These are phyloP conservation scores for Sclerurus mexicanus DNA, from an alignment of 2,113 vertebrate genomes.

Conservation along the genomic window DNA sequence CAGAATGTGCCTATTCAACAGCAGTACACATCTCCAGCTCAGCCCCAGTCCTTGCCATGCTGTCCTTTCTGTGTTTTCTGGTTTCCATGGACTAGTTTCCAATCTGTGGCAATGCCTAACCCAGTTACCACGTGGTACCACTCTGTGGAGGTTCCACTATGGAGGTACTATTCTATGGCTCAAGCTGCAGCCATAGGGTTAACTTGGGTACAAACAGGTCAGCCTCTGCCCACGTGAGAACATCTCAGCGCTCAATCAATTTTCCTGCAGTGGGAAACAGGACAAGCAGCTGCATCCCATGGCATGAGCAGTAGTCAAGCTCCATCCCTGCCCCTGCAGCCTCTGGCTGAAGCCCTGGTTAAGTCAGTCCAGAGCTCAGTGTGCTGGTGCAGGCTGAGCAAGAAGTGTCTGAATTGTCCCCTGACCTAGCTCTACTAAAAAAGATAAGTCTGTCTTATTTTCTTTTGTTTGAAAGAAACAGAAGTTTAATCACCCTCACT, in stretches of 20 bases:
- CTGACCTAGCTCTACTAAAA: neutral
- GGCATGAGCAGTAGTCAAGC: neutral
- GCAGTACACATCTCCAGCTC: neutral
- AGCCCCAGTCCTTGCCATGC: accelerated
- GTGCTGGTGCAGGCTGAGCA: neutral
- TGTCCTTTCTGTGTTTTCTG: neutral
- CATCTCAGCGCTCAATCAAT: neutral
- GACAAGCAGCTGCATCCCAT: neutral
- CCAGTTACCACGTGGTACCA: accelerated
- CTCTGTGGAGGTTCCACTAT: neutral
- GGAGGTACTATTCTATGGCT: neutral
- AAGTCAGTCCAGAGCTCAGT: neutral
- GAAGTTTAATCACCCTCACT: neutral
- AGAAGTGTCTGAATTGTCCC: neutral
- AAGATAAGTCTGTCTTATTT: neutral
- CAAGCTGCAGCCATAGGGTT: neutral
- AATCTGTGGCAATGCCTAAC: neutral
- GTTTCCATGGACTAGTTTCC: neutral
- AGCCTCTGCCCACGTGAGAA: neutral
- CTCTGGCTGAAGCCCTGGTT: neutral
- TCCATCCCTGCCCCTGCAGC: neutral
- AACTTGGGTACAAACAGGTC: neutral
- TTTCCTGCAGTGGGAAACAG: neutral
- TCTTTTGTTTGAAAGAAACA: neutral
- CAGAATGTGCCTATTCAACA: neutral